Conservation (phyloP, 2,113 vertebrate genomes). For the Speoplatyrhinus poulsoni region DNA sequence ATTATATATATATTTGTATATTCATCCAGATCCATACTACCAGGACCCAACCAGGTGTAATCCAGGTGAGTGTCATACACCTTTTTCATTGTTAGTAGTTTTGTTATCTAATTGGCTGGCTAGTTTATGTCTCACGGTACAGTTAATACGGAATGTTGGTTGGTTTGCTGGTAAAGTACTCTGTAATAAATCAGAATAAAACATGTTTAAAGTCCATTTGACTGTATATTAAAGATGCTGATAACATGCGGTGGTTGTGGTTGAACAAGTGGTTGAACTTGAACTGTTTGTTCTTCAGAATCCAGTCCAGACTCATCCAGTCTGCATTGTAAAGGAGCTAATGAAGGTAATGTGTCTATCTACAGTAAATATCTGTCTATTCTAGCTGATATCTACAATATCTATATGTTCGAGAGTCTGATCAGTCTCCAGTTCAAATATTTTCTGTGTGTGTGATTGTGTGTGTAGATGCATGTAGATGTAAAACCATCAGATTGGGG, state of each 20-base stretch:
- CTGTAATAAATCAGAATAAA: neutral
- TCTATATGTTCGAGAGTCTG: neutral
- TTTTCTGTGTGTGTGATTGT: constrained; percentile 17
- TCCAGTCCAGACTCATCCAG: constrained; percentile 86
- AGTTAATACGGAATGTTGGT: neutral
- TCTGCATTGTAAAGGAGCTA: constrained; percentile 84
- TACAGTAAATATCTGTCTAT: neutral
- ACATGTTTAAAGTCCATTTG: neutral
- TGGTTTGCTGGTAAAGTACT: neutral
- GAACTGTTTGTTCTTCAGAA: constrained; percentile 41
- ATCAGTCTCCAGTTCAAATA: neutral
- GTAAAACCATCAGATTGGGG: constrained; percentile 82
- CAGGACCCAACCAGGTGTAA: constrained; percentile 73
- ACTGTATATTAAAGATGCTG: neutral
- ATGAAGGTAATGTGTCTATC: constrained; percentile 70
- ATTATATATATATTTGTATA: neutral
- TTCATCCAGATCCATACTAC: constrained; percentile 68
- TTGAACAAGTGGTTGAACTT: neutral
- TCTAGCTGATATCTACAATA: neutral
- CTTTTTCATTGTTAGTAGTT: no score
- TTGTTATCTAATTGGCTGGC: neutral
- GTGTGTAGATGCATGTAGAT: constrained; percentile 87
- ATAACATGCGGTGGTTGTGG: neutral
- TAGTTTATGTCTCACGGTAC: neutral
- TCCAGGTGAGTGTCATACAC: constrained; percentile 62